Evolutionary conservation across 2,888 invertebrate species (phyloP), one percentile per base, ranked within the genome.

Genomic region (Ctenicera cuprea): DNA sequence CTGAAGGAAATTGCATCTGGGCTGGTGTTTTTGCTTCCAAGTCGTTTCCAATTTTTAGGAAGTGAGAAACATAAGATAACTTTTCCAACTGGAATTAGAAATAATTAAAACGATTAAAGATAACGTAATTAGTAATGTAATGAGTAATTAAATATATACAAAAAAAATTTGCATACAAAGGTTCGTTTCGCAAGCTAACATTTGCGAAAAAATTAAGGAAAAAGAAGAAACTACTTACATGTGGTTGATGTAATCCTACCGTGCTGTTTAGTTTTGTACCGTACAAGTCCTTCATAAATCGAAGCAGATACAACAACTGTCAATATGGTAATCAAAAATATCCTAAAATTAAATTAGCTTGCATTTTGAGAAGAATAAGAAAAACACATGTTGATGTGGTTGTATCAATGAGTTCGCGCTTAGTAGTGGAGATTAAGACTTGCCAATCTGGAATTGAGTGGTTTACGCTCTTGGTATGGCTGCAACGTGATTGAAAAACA

Each of bases 11-110:
- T 38, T 9, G 22, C 50, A 20, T 74, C 70, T 8, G 68, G 57
- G 20, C 45, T 64, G 0, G 59, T 67, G n/a, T 30, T 66, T 33
- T 57, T 63, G 12, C 59, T 74, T 12, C 72, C 3, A 11, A 77
- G 61, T 9, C 74, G 48, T 20, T 72, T 50, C 74, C 70, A 74
- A 9, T 77, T 77, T 48, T 70, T 74, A 11, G 54, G 59, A 5
- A 77, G 14, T n/a, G 77, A 76, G 48, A 75, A 75, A 12, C 73
- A 64, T 5, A 45, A 41, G 1, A 73, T 20, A 2, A 76, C 16
- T 30, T 33, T 70, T 1, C 72, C 67, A 48, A 64, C 75, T 75
- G 22, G 8, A 65, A 41, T 11, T n/a, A n/a, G n/a, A 12, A 45
- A 18, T 43, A 20, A 62, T 48, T 16, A 7, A 16, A 14, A 45